These are phyloP conservation scores for Antennarius striatus DNA, from an alignment of 2,113 vertebrate species.

Conservation along the genomic window DNA sequence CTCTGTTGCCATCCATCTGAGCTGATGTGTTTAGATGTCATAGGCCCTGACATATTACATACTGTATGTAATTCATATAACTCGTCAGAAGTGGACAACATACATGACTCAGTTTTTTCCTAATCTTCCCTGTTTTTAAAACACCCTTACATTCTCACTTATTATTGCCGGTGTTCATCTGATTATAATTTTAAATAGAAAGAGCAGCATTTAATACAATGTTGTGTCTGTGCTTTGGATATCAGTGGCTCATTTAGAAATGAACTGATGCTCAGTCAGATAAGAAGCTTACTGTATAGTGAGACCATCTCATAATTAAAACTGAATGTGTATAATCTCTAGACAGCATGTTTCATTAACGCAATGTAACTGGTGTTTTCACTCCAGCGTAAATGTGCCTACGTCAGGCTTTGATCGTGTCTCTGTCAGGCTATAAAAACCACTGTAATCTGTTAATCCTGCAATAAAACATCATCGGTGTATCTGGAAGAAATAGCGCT, in stretches of 20 bases:
- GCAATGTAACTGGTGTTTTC: conserved; percentile 37
- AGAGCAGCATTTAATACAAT: not conserved
- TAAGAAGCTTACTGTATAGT: conserved; percentile 63
- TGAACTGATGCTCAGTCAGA: conserved; percentile 54
- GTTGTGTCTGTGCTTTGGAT: conserved; percentile 18
- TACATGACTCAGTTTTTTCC: too few relatives aligned
- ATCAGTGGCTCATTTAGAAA: conserved; percentile 54
- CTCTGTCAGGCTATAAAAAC: conserved; percentile 11
- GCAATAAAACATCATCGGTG: conserved; percentile 2
- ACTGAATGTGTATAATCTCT: conserved; percentile 59
- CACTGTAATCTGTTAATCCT: conserved; percentile 12
- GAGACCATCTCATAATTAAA: conserved; percentile 72
- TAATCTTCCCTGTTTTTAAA: too few relatives aligned
- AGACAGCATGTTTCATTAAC: conserved; percentile 50
- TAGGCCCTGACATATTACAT: not conserved
- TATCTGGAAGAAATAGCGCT: not conserved
- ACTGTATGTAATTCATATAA: not conserved
- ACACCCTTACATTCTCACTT: too few relatives aligned
- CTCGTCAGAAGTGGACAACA: too few relatives aligned
- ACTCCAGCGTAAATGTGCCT: conserved; percentile 10
- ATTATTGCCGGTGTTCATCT: not conserved
- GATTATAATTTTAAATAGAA: conserved; percentile 11
- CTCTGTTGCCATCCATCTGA: not conserved
- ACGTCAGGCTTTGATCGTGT: conserved; percentile 29
- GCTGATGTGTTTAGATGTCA: not conserved